Evolutionary conservation across 2,113 vertebrate genomes (phyloP).

Genomic region (Archilochus colubris): DNA sequence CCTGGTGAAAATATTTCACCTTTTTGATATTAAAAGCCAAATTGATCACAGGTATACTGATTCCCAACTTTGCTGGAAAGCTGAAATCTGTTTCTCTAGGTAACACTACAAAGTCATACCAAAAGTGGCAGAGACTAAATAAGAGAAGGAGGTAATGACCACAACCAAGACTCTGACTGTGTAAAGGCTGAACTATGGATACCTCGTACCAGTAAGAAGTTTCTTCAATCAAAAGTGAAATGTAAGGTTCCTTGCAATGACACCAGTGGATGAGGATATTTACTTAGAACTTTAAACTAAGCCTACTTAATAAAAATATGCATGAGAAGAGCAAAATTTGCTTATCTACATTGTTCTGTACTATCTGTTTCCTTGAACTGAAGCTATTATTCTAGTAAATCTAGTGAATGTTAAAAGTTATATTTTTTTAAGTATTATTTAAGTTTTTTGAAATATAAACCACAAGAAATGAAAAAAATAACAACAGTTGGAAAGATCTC

Average conservation of each 20-base stretch:
- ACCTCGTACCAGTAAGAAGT: not conserved
- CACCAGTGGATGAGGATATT: not conserved
- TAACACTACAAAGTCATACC: not conserved
- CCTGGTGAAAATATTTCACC: not conserved
- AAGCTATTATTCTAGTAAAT: not conserved
- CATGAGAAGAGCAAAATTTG: not conserved
- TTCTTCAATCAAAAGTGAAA: not conserved
- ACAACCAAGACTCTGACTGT: not conserved
- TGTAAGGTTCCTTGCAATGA: not conserved
- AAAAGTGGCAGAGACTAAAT: not conserved
- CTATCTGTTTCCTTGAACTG: not conserved
- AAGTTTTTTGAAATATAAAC: not conserved
- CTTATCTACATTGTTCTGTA: not conserved
- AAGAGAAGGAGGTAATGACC: not conserved
- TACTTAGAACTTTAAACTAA: not conserved
- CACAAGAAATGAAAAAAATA: not conserved
- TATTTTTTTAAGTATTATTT: fast-evolving
- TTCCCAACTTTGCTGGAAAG: not conserved
- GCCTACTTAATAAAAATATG: not conserved
- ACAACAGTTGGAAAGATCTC: not conserved
- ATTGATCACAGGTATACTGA: not conserved
- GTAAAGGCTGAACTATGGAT: not conserved
- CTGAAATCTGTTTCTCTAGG: not conserved
- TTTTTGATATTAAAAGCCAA: not conserved
- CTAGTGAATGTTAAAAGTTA: fast-evolving